Evolutionary conservation across 2,888 invertebrate species (phyloP).

Genomic region (Spodoptera littoralis): DNA sequence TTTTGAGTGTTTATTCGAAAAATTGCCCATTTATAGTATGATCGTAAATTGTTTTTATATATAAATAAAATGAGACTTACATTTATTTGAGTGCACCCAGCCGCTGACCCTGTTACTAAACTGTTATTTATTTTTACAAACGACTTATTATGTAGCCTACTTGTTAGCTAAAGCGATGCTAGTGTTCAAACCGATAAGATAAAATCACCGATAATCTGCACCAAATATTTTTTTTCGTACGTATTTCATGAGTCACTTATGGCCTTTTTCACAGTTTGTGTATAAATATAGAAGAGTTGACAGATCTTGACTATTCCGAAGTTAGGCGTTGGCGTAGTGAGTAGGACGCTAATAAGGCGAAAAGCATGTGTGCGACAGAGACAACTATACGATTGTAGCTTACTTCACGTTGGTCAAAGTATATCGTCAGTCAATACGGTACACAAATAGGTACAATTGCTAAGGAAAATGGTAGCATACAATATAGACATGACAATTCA

Average conservation of each 20-base stretch:
- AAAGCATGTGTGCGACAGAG: too few relatives aligned
- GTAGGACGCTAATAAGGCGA: too few relatives aligned
- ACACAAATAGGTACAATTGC: not conserved
- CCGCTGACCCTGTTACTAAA: conserved; percentile 26
- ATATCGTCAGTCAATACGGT: too few relatives aligned
- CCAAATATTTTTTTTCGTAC: conserved; percentile 27
- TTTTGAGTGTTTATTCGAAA: too few relatives aligned
- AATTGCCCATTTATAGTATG: too few relatives aligned
- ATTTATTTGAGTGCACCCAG: conserved; percentile 24
- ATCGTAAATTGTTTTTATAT: too few relatives aligned
- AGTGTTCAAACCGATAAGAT: conserved; percentile 52
- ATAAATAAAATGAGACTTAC: conserved; percentile 27
- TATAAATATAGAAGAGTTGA: too few relatives aligned
- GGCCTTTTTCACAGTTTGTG: conserved; percentile 4
- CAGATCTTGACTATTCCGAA: too few relatives aligned
- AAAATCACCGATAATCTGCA: conserved; percentile 48
- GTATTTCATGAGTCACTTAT: conserved; percentile 31
- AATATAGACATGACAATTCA: conserved; percentile 1
- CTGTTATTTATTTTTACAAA: conserved; percentile 37
- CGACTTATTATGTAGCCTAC: conserved; percentile 44
- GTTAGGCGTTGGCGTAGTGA: too few relatives aligned
- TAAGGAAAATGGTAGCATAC: conserved; percentile 10
- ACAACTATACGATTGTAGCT: too few relatives aligned
- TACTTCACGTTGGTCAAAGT: too few relatives aligned
- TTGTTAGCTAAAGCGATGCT: conserved; percentile 30